phyloP scores from a whole-genome alignment of 2,113 vertebrate species.

The Lipophrys pholis region DNA sequence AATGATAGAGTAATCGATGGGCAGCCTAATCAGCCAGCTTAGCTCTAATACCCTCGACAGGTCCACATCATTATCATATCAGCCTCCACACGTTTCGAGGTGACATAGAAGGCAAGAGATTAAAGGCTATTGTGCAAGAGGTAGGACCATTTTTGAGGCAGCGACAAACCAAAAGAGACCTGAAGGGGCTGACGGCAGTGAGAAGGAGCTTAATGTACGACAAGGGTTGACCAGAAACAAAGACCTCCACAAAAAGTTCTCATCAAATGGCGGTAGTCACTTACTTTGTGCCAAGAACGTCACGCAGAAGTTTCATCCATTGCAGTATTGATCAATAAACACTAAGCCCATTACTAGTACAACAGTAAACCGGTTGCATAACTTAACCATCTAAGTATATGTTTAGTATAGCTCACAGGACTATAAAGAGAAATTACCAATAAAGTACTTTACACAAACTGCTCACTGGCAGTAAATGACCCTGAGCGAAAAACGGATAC shows the following conservation, averaged over 20 bases:
- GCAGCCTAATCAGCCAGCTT: slow-evolving; percentile 84
- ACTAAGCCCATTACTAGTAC: slow-evolving; percentile 47
- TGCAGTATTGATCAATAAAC: slow-evolving; percentile 40
- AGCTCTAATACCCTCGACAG: slow-evolving; percentile 85
- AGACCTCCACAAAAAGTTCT: slow-evolving; percentile 37
- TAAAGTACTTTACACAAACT: slow-evolving; percentile 77
- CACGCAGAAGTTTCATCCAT: slow-evolving; percentile 37
- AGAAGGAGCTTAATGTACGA: slow-evolving; percentile 31
- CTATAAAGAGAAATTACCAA: slow-evolving; percentile 65
- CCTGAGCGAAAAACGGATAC: slow-evolving; percentile 76
- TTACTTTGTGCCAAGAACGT: slow-evolving; percentile 40
- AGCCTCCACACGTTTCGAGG: slow-evolving; percentile 79
- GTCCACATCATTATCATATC: slow-evolving; percentile 87
- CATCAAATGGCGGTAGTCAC: slow-evolving; percentile 21
- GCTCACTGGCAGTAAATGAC: slow-evolving; percentile 79
- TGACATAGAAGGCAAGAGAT: slow-evolving; percentile 82
- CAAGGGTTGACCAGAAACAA: slow-evolving; percentile 12
- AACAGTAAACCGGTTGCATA: slow-evolving; percentile 61
- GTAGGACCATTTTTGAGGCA: slow-evolving; percentile 67
- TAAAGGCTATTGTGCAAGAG: slow-evolving; percentile 78
- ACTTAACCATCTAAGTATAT: slow-evolving; percentile 57
- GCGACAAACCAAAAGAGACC: slow-evolving; percentile 52
- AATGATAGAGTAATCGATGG: slow-evolving; percentile 84
- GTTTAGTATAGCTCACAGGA: slow-evolving; percentile 52
- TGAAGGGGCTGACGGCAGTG: slow-evolving; percentile 39